These are phyloP conservation scores for Argynnis bischoffii DNA, from an alignment of 2,888 invertebrate genomes.

Conservation along the genomic window DNA sequence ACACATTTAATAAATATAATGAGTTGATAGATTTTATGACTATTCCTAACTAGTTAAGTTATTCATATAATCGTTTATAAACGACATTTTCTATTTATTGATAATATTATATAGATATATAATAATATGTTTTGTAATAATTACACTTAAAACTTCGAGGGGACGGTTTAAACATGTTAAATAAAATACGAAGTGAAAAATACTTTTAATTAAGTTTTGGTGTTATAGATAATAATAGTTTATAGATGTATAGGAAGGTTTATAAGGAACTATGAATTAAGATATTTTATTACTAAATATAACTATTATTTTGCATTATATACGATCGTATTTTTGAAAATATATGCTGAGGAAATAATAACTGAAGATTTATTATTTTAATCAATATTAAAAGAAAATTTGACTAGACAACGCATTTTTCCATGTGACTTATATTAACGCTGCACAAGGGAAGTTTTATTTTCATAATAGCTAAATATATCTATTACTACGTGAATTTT, in stretches of 20 bases:
- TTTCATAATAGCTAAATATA: too few relatives aligned
- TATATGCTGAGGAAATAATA: too few relatives aligned
- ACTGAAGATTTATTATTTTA: too few relatives aligned
- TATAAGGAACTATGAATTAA: slow-evolving; percentile 28
- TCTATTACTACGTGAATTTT: too few relatives aligned
- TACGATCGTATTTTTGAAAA: too few relatives aligned
- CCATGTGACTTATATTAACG: too few relatives aligned
- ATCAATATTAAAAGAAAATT: too few relatives aligned
- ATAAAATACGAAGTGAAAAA: slow-evolving; percentile 46
- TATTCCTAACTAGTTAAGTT: neutral
- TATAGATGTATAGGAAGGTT: slow-evolving; percentile 20
- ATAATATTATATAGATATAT: slow-evolving; percentile 40
- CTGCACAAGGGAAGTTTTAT: too few relatives aligned
- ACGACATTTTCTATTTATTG: slow-evolving; percentile 19
- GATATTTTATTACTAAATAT: neutral
- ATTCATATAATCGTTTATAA: slow-evolving; percentile 12
- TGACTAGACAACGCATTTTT: too few relatives aligned
- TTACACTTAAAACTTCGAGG: slow-evolving; percentile 70
- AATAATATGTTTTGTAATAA: slow-evolving; percentile 50
- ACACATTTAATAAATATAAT: neutral
- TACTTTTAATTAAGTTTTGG: slow-evolving; percentile 15
- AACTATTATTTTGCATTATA: too few relatives aligned
- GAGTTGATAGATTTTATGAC: neutral
- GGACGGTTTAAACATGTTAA: slow-evolving; percentile 71
- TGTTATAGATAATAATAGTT: slow-evolving; percentile 14